These are phyloP conservation scores for Hemistola chrysoprasaria DNA, from an alignment of 2,888 invertebrate species.

Conservation along the genomic window DNA sequence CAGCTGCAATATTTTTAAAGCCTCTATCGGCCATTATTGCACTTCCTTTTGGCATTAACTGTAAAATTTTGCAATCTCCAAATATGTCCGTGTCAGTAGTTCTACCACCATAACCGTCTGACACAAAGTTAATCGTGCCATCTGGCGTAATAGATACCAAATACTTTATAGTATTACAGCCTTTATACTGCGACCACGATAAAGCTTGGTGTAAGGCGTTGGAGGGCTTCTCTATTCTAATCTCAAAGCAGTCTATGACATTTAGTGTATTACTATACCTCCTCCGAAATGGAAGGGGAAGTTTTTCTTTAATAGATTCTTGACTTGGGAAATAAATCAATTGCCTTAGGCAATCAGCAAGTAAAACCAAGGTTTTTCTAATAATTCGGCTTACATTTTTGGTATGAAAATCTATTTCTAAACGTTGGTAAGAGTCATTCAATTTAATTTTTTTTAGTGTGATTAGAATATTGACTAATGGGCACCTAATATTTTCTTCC, in stretches of 20 bases:
- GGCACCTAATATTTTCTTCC: too few relatives aligned
- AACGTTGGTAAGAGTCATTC: too few relatives aligned
- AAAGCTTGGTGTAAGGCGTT: neutral
- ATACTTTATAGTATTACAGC: conserved; percentile 1
- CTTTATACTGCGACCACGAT: neutral
- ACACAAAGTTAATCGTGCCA: conserved; percentile 1
- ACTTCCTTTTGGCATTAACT: neutral
- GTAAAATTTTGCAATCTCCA: neutral
- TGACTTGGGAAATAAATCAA: too few relatives aligned
- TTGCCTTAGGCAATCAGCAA: too few relatives aligned
- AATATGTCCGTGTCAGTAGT: conserved; percentile 13
- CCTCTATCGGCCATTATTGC: neutral
- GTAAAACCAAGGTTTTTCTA: too few relatives aligned
- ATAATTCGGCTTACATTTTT: too few relatives aligned
- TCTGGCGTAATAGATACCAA: conserved; percentile 1
- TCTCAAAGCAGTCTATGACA: conserved; percentile 1
- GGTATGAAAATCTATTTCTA: too few relatives aligned
- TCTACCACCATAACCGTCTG: neutral
- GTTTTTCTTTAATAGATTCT: too few relatives aligned
- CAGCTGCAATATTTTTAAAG: conserved; percentile 19
- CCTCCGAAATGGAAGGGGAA: too few relatives aligned
- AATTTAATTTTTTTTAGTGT: too few relatives aligned
- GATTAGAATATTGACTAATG: too few relatives aligned
- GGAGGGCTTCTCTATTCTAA: neutral
- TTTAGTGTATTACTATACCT: too few relatives aligned